These are phyloP conservation scores for Melikaiella ostensackeni DNA, from an alignment of 2,888 invertebrate species.

Conservation along the genomic window DNA sequence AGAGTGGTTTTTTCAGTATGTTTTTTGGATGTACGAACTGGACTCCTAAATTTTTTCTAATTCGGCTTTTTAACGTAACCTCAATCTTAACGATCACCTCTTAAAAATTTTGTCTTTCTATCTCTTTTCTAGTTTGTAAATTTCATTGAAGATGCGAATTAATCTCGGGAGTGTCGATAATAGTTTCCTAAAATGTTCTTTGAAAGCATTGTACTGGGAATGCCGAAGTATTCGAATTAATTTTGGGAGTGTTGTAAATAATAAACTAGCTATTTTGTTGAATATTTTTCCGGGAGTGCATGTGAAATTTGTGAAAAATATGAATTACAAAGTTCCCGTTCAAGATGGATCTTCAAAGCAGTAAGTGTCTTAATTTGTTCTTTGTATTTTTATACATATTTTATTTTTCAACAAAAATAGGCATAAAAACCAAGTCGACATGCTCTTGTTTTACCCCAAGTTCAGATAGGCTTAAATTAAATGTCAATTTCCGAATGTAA, in stretches of 20 bases:
- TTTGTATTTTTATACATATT: background rate
- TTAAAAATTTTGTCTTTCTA: too few species aligned
- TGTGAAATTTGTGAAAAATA: too few species aligned
- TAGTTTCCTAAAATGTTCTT: background rate
- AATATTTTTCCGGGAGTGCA: too few species aligned
- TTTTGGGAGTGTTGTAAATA: background rate
- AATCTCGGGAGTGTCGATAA: background rate
- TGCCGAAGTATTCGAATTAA: background rate
- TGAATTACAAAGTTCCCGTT: background rate
- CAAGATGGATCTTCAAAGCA: background rate
- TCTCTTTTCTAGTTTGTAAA: background rate
- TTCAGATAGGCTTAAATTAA: background rate
- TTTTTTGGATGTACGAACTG: background rate
- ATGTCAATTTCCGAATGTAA: background rate
- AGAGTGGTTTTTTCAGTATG: background rate
- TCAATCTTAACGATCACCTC: background rate
- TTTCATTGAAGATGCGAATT: background rate
- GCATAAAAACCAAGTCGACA: background rate
- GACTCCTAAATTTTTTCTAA: background rate
- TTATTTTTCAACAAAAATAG: background rate
- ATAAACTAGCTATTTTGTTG: too few species aligned
- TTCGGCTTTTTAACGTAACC: background rate
- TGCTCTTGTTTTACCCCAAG: background rate
- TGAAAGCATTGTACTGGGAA: too few species aligned
- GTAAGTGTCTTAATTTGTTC: background rate